phyloP scores from a whole-genome alignment of 2,888 invertebrate genomes.

The Congeria kusceri region DNA sequence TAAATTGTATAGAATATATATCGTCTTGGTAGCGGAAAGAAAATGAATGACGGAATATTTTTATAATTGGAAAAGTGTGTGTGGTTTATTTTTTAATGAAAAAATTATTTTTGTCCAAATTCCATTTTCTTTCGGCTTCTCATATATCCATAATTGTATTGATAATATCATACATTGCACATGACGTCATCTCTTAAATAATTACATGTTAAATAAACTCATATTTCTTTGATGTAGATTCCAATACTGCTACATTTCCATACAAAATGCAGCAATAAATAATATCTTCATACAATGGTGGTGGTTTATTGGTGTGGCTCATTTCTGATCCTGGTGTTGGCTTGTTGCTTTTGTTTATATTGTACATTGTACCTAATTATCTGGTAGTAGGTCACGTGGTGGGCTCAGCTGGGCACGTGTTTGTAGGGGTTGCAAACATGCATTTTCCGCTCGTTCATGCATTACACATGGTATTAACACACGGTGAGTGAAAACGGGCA shows the following conservation, averaged over 20 bases:
- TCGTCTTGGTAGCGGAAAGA: no score
- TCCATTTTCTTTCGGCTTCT: no score
- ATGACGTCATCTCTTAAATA: no score
- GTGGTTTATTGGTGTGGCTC: constrained; percentile 61
- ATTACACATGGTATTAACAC: constrained; percentile 1
- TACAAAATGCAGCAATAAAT: constrained; percentile 6
- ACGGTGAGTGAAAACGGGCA: constrained; percentile 6
- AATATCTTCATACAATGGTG: constrained; percentile 57
- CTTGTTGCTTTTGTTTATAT: constrained; percentile 52
- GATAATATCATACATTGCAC: no score
- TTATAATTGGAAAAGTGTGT: no score
- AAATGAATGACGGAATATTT: no score
- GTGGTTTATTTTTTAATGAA: no score
- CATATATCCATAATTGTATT: no score
- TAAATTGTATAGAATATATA: no score
- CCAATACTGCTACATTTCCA: constrained; percentile 16
- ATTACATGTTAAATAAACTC: no score
- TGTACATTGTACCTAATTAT: constrained; percentile 38
- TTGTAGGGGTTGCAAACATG: not conserved
- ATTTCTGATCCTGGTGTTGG: constrained; percentile 44
- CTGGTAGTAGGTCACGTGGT: constrained; percentile 34
- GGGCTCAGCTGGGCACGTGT: constrained; percentile 47
- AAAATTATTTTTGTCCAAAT: no score
- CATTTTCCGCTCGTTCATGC: not conserved
- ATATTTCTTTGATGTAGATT: constrained; percentile 9